phyloP scores from a whole-genome alignment of 2,113 vertebrate species.

The Castor canadensis region DNA sequence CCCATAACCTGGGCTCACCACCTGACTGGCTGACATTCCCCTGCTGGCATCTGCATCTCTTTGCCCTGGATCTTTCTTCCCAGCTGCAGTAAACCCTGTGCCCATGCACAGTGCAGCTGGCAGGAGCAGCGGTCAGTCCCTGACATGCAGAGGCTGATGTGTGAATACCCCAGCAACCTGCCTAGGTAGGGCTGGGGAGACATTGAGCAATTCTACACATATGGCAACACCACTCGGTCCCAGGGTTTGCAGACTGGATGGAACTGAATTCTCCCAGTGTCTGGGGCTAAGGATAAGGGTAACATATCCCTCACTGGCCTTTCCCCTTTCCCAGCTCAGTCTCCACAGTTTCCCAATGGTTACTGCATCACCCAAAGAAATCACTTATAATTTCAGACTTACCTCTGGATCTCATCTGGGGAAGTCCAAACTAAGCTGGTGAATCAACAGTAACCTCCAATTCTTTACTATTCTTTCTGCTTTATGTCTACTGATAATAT shows the following conservation, averaged over 20 bases:
- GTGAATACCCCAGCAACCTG: neutral
- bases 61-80: neutral
- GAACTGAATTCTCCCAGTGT: too few species aligned
- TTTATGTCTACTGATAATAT: neutral
- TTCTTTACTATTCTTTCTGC: fast-evolving
- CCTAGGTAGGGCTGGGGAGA: fast-evolving
- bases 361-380: neutral
- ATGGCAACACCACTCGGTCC: fast-evolving
- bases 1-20: fast-evolving
- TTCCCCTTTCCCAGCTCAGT: neutral
- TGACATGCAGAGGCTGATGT: neutral
- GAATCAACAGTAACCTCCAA: neutral
- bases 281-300: neutral
- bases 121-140: neutral
- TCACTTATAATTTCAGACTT: neutral
- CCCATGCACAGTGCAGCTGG: neutral
- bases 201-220: fast-evolving
- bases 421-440: neutral
- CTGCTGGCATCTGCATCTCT: neutral
- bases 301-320: neutral
- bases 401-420: neutral
- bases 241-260: too few species aligned
- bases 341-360: neutral
- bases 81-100: neutral
- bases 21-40: too few species aligned